phyloP scores from a whole-genome alignment of 2,888 invertebrate species.

The Caenorhabditis sp. region DNA sequence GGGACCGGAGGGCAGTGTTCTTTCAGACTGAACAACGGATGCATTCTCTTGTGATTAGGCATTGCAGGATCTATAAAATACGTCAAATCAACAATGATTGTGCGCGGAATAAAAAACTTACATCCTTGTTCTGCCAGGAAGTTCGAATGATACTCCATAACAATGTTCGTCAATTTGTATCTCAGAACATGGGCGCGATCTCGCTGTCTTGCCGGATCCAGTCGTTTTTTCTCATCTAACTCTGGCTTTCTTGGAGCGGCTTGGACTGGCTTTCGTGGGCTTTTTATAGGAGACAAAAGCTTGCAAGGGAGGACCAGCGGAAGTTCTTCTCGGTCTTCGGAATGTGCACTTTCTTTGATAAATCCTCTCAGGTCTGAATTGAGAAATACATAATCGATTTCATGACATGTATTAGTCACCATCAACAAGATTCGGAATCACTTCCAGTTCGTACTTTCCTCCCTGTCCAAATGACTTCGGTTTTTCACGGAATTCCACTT shows the following conservation, averaged over 20 bases:
- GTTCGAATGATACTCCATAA: conserved; percentile 19
- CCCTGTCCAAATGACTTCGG: conserved; percentile 32
- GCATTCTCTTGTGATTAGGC: conserved; percentile 17
- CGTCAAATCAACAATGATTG: not conserved
- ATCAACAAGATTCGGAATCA: conserved; percentile 41
- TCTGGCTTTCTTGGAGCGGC: conserved; percentile 29
- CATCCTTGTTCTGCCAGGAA: conserved; percentile 51
- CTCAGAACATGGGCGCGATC: conserved; percentile 45
- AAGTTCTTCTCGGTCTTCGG: conserved; percentile 5
- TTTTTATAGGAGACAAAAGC: conserved; percentile 46
- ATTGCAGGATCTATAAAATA: conserved; percentile 11
- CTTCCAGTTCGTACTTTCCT: conserved; percentile 42
- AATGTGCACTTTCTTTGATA: conserved; percentile 5
- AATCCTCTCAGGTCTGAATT: conserved; percentile 45
- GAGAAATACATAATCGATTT: not conserved
- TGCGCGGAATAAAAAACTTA: conserved; percentile 10
- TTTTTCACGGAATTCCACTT: conserved; percentile 43
- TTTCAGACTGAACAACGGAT: conserved; percentile 38
- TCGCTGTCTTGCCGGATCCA: conserved; percentile 53
- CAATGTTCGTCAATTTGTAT: conserved; percentile 33
- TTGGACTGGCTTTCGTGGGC: conserved; percentile 36
- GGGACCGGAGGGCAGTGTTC: conserved; percentile 37
- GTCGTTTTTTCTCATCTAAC: conserved; percentile 14
- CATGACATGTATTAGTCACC: conserved; percentile 6
- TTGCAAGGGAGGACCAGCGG: conserved; percentile 43